These are phyloP conservation scores for Huso huso DNA, from an alignment of 2,797 vertebrate genomes.

Conservation along the genomic window DNA sequence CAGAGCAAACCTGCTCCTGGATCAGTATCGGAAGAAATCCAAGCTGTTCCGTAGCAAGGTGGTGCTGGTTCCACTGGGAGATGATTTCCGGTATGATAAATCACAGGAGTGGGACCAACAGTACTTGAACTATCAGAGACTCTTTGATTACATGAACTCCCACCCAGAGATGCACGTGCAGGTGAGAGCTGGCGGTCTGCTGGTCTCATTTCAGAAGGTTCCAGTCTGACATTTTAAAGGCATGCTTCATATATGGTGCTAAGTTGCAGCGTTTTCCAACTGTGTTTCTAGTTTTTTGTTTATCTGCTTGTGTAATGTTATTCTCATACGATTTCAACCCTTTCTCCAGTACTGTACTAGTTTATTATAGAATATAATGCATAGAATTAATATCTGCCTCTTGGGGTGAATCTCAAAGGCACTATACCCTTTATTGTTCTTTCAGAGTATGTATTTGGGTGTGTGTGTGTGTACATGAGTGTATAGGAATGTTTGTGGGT, in stretches of 20 bases:
- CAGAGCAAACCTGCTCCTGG: constrained; percentile 84
- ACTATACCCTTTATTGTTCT: not conserved
- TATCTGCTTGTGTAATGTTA: no score
- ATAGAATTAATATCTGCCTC: no score
- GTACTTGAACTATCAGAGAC: constrained; percentile 89
- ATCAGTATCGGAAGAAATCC: constrained; percentile 97
- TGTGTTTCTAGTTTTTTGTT: no score
- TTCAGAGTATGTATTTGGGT: not conserved
- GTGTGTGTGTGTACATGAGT: constrained; percentile 2
- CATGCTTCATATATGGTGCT: no score
- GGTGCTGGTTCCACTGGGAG: constrained; percentile 85
- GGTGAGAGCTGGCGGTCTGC: constrained; percentile 44
- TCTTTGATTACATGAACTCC: constrained; percentile 95
- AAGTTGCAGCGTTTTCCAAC: no score
- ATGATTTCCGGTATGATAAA: constrained; percentile 95
- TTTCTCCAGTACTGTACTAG: no score
- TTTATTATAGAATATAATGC: no score
- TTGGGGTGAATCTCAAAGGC: not conserved
- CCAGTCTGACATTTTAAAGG: no score
- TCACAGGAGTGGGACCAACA: constrained; percentile 95
- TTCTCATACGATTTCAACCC: no score
- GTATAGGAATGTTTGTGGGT: not conserved
- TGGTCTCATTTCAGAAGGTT: no score
- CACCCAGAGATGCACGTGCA: constrained; percentile 80
- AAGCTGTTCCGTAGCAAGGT: constrained; percentile 88